Percentiles rank a stretch among this genome's conserved stretches.
Evolutionary conservation across 1,140 invertebrate species (phyloP).

Genomic region (Saccostrea glomerata): DNA sequence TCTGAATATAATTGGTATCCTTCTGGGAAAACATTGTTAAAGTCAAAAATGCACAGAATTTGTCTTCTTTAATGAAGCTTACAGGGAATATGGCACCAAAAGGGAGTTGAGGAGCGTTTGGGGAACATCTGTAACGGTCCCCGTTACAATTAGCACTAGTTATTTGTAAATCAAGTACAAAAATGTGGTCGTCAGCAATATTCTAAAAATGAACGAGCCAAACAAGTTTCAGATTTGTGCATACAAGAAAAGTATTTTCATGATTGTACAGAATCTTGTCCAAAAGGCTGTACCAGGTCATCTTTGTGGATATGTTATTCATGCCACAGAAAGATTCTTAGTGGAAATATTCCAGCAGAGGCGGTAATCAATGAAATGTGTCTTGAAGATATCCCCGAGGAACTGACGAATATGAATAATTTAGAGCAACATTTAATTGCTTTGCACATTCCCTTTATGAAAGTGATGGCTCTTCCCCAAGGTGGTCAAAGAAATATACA

Average conservation of each 20-base stretch:
- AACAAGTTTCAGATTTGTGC: neutral
- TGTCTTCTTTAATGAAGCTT: too few relatives aligned
- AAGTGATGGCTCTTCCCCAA: too few relatives aligned
- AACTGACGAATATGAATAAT: conserved; percentile 40
- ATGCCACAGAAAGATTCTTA: conserved; percentile 6
- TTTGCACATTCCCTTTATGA: too few relatives aligned
- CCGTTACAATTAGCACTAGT: too few relatives aligned
- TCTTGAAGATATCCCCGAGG: too few relatives aligned
- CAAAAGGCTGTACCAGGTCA: neutral
- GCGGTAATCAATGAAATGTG: neutral
- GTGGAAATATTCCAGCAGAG: neutral
- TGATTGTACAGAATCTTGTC: neutral
- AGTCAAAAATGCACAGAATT: too few relatives aligned
- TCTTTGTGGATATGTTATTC: neutral
- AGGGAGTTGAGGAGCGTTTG: too few relatives aligned
- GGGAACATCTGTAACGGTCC: too few relatives aligned
- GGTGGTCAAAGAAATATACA: too few relatives aligned
- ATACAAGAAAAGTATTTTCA: conserved; percentile 29
- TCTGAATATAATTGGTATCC: too few relatives aligned
- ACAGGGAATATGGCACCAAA: too few relatives aligned
- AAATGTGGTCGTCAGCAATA: conserved; percentile 15
- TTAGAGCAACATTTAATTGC: neutral
- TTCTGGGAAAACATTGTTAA: too few relatives aligned
- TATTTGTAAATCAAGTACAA: conserved; percentile 5
- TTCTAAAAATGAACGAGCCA: neutral